Evolutionary conservation across 1,140 invertebrate species (phyloP), one percentile per base, ranked within the genome.

Genomic region (Saxidomus purpurata): DNA sequence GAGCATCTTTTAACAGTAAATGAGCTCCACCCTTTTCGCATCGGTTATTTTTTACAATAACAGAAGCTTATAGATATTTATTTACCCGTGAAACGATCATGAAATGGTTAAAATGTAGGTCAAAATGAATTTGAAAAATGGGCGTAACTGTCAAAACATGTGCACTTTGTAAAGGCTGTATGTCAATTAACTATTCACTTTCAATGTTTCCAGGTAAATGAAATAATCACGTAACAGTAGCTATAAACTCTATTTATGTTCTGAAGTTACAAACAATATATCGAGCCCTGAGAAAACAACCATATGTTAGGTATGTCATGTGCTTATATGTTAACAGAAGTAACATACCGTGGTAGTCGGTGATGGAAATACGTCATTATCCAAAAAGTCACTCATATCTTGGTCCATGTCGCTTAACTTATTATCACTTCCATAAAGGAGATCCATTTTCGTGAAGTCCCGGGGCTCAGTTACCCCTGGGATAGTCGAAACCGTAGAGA

Each of bases 401-500:
- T 94, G 92, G 61, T 94, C 94, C 90, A 94, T 83, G 80, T 94
- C 93, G 84, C 91, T 82, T 79, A 93, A 89, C 90, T 94, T 94
- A 85, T 92, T 90, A 90, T 94, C 94, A 90, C 91, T 93, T 93
- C 92, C 94, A 89, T 93, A 94, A 82, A 94, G 94, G 84, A 94
- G 67, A 92, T 94, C 94, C 94, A 94, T 94, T 90, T 92, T 94
- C 92, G 92, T 89, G 84, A 89, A 85, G 92, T 93, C 94, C 94
- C 91, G 85, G 92, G 89, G 87, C 83, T 76, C 87, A 90, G 82
- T 92, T 90, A 91, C 92, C 93, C 92, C 92, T 91, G 91, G 91
- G 93, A 91, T 89, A 91, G 93, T 90, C 93, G 91, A 87, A 83
- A 90, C 81, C 91, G 90, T 86, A 52, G 86, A 90, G 76, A 79